Percentiles rank a stretch among this genome's conserved stretches.
Evolutionary conservation across 2,113 vertebrate species (phyloP).

Genomic region (Microcebus ravelobensis): DNA sequence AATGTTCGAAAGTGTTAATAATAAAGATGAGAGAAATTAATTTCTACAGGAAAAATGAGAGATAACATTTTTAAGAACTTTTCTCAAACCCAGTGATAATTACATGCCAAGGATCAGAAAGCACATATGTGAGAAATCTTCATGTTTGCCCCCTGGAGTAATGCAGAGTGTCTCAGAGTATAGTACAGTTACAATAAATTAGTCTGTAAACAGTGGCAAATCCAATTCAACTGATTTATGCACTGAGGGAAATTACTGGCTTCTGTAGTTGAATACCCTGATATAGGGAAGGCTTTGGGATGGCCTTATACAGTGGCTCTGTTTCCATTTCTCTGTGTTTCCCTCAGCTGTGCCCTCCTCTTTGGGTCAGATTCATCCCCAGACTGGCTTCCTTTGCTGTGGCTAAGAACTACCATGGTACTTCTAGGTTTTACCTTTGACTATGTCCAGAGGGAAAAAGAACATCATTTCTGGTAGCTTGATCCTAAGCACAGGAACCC

Average conservation of each 20-base stretch:
- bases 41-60: background rate
- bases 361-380: background rate
- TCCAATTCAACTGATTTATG: background rate
- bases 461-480: background rate
- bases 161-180: background rate
- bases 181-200: background rate
- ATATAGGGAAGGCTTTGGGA: background rate
- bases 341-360: background rate
- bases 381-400: background rate
- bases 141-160: background rate
- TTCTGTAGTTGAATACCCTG: background rate
- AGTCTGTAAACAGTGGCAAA: background rate
- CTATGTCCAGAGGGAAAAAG: background rate
- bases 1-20: constrained; percentile 31
- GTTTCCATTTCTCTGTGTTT: background rate
- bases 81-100: background rate
- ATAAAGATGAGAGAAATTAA: background rate
- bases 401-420: background rate
- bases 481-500: background rate
- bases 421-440: background rate
- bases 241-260: background rate
- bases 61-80: constrained; percentile 18
- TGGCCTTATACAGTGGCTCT: background rate
- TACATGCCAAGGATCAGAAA: background rate
- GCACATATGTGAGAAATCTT: background rate